Evolutionary conservation across 2,888 invertebrate species (phyloP).

Genomic region (Brenthis ino): DNA sequence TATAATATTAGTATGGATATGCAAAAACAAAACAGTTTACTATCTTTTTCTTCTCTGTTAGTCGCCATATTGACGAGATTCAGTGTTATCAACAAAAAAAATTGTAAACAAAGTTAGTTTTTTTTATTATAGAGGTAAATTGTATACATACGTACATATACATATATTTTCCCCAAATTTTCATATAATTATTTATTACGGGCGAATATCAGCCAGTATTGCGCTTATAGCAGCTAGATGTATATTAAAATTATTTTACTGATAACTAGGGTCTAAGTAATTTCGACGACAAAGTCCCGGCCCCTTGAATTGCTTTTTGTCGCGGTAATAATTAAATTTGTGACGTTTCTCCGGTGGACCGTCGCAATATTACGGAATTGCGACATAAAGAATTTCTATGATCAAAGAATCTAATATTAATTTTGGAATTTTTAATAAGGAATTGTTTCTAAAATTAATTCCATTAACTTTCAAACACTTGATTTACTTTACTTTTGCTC

Average conservation of each 20-base stretch:
- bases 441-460: not conserved
- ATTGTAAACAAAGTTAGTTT: too few relatives aligned
- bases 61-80: too few relatives aligned
- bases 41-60: too few relatives aligned
- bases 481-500: too few relatives aligned
- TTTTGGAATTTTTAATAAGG: not conserved
- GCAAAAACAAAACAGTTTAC: too few relatives aligned
- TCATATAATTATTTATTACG: too few relatives aligned
- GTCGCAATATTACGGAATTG: constrained; percentile 51
- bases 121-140: too few relatives aligned
- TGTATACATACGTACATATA: not conserved
- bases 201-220: too few relatives aligned
- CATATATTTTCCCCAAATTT: not conserved
- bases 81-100: too few relatives aligned
- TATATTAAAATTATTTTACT: constrained; percentile 36
- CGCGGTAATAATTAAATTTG: constrained; percentile 54
- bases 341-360: constrained; percentile 48
- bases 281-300: constrained; percentile 42
- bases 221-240: constrained; percentile 12
- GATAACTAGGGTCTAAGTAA: constrained; percentile 39
- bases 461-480: too few relatives aligned
- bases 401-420: constrained; percentile 43
- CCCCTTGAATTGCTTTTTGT: constrained; percentile 39
- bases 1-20: too few relatives aligned
- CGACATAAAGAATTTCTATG: constrained; percentile 42